Conservation (phyloP, 1,140 invertebrate species). For the Papilio polyxenes region DNA sequence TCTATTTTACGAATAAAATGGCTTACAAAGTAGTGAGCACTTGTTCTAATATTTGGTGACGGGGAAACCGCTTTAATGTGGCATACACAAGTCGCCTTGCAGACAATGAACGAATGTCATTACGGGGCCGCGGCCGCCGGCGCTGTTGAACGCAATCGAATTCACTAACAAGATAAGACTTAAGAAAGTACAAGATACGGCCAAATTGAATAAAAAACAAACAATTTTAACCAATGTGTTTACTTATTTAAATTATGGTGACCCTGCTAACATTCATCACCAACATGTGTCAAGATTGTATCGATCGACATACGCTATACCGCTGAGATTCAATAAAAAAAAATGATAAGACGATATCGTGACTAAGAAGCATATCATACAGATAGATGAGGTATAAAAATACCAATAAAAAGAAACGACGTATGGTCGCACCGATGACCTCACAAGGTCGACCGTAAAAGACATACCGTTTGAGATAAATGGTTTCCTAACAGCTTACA, state of each 20-base stretch:
- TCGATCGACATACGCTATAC: background rate
- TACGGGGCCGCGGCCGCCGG: conserved; percentile 52
- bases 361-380: background rate
- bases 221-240: background rate
- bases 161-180: conserved; percentile 10
- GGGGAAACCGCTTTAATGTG: conserved; percentile 13
- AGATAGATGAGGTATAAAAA: background rate
- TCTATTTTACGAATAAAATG: background rate
- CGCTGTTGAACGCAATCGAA: conserved; percentile 41
- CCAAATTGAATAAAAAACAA: background rate
- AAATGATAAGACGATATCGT: conserved; percentile 1
- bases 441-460: background rate
- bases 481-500: too few species aligned
- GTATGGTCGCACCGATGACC: background rate
- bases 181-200: conserved; percentile 34
- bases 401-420: background rate
- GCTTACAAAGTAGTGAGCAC: background rate
- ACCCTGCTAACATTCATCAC: too few species aligned
- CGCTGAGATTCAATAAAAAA: background rate
- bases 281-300: background rate
- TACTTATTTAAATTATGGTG: too few species aligned
- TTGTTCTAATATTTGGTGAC: conserved; percentile 6
- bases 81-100: conserved; percentile 32
- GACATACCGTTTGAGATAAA: too few species aligned
- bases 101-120: conserved; percentile 62